phyloP scores from a whole-genome alignment of 2,888 invertebrate genomes.

The Listrodromus nycthemerus region DNA sequence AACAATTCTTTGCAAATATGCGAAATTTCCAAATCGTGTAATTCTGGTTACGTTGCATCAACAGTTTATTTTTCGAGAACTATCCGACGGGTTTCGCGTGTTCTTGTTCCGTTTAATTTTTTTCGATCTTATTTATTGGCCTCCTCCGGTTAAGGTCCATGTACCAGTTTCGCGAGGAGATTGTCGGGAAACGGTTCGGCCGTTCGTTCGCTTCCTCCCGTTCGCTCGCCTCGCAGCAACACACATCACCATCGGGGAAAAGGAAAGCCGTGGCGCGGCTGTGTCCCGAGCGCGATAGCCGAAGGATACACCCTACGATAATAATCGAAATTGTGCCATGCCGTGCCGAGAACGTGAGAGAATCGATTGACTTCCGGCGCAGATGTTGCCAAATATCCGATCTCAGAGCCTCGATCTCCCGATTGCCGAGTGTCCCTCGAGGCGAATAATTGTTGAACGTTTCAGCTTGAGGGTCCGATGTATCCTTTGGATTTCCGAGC shows the following conservation, averaged over 20 bases:
- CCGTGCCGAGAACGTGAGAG: constrained; percentile 14
- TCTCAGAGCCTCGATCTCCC: constrained; percentile 5
- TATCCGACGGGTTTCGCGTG: neutral
- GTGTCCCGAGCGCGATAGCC: neutral
- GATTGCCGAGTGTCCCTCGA: constrained; percentile 8
- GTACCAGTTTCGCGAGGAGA: constrained; percentile 50
- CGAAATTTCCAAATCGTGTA: neutral
- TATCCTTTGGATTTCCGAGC: constrained; percentile 12
- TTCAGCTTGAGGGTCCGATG: neutral
- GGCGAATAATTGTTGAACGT: constrained; percentile 18
- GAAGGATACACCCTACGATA: constrained; percentile 36
- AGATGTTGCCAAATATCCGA: constrained; percentile 57
- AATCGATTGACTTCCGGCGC: constrained; percentile 57
- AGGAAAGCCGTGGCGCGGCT: constrained; percentile 30
- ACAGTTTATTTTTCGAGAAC: neutral
- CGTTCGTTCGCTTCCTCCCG: constrained; percentile 47
- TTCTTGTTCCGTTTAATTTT: neutral
- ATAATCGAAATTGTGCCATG: constrained; percentile 56
- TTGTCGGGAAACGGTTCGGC: constrained; percentile 56
- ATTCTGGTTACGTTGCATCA: neutral
- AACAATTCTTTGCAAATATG: neutral
- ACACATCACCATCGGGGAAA: constrained; percentile 29
- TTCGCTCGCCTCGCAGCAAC: constrained; percentile 5
- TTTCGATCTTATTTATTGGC: constrained; percentile 5
- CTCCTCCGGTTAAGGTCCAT: constrained; percentile 1